Evolutionary conservation across 2,113 vertebrate species (phyloP).

Genomic region (Gobiocypris rarus): DNA sequence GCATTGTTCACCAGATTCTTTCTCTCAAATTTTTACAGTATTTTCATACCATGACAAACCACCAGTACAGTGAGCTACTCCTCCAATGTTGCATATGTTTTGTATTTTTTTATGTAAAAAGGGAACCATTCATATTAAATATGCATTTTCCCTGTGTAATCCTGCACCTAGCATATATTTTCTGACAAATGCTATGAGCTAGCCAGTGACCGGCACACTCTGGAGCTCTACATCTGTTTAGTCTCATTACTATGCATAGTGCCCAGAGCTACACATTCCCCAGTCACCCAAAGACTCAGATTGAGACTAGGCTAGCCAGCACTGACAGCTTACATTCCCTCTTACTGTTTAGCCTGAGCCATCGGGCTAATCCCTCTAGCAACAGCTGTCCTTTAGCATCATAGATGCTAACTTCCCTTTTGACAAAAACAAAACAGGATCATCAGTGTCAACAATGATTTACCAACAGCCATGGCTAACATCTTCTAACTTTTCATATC

Average conservation of each 20-base stretch:
- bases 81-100: constrained; percentile 28
- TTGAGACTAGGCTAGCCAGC: constrained; percentile 62
- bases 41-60: constrained; percentile 25
- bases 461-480: constrained; percentile 54
- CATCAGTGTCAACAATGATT: constrained; percentile 65
- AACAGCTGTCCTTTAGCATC: constrained; percentile 78
- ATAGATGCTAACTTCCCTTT: constrained; percentile 67
- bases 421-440: constrained; percentile 71
- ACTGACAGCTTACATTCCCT: constrained; percentile 69
- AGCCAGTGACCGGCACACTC: constrained; percentile 64
- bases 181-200: constrained; percentile 56
- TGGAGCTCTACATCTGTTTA: constrained; percentile 76
- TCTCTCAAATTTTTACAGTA: neutral
- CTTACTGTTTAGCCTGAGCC: constrained; percentile 57
- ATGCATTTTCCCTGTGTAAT: constrained; percentile 37
- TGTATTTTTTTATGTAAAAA: constrained; percentile 37
- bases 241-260: constrained; percentile 74
- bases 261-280: constrained; percentile 65
- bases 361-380: constrained; percentile 71
- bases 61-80: constrained; percentile 20
- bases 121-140: constrained; percentile 21
- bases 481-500: constrained; percentile 68
- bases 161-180: constrained; percentile 50
- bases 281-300: constrained; percentile 61
- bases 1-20: neutral